A percentile compares a stretch with the other conserved stretches of the same genome.
Evolutionary conservation across 2,113 vertebrate species (phyloP).

Genomic region (Cranoglanis bouderius): DNA sequence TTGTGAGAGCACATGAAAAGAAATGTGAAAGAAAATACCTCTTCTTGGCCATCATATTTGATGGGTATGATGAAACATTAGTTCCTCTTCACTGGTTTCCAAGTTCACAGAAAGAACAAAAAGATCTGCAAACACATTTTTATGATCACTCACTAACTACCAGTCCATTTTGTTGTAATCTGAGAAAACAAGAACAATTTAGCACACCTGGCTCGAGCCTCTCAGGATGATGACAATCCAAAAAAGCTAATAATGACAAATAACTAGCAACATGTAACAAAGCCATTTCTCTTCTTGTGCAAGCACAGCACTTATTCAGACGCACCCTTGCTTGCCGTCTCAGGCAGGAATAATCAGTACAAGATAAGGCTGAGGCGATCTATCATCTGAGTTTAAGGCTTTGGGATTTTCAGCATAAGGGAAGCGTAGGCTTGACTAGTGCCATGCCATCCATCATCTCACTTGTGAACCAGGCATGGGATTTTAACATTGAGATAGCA

Average conservation of each 20-base stretch:
- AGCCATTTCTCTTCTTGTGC: slow-evolving; percentile 58
- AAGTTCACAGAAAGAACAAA: neutral
- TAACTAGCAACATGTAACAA: slow-evolving; percentile 54
- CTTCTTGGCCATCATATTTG: neutral
- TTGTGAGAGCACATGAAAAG: neutral
- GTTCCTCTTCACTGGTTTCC: neutral
- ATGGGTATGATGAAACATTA: neutral
- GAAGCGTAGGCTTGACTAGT: slow-evolving; percentile 41
- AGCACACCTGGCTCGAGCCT: neutral
- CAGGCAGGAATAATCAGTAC: slow-evolving; percentile 65
- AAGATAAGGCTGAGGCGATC: slow-evolving; percentile 66
- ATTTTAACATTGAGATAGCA: slow-evolving; percentile 66
- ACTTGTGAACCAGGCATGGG: slow-evolving; percentile 66
- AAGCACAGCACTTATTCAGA: slow-evolving; percentile 49
- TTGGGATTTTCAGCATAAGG: slow-evolving; percentile 49
- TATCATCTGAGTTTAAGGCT: slow-evolving; percentile 60
- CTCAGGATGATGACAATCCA: slow-evolving; percentile 44
- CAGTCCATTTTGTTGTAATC: slow-evolving; percentile 2
- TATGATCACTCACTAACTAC: neutral
- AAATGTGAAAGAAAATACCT: neutral
- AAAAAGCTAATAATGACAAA: slow-evolving; percentile 38
- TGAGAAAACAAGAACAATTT: neutral
- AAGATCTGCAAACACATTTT: neutral
- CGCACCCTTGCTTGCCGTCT: slow-evolving; percentile 34
- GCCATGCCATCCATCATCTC: slow-evolving; percentile 69